Evolutionary conservation across 2,797 vertebrate genomes (phyloP).

Genomic region (Rousettus madagascariensis): DNA sequence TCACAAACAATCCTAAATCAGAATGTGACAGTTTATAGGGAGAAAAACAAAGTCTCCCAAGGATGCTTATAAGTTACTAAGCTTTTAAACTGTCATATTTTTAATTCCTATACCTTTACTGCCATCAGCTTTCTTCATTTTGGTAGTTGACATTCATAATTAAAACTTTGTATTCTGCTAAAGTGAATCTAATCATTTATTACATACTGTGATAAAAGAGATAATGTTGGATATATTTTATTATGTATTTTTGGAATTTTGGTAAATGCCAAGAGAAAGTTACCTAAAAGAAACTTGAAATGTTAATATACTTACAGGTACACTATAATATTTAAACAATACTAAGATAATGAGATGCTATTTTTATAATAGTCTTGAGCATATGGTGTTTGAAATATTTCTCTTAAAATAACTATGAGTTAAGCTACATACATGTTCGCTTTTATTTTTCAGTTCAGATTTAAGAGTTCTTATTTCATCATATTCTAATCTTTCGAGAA

Average conservation of each 20-base stretch:
- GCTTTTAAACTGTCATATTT: conserved; percentile 49
- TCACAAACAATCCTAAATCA: conserved; percentile 96
- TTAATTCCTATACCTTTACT: neutral
- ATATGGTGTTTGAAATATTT: neutral
- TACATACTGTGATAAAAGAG: neutral
- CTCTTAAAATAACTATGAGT: conserved; percentile 6
- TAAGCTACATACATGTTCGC: neutral
- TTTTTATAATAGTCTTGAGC: conserved; percentile 6
- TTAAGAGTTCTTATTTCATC: neutral
- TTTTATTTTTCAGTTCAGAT: conserved; percentile 5
- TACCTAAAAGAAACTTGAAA: conserved; percentile 47
- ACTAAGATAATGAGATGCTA: conserved; percentile 36
- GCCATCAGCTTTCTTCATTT: neutral
- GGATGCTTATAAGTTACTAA: conserved; percentile 16
- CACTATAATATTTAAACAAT: neutral
- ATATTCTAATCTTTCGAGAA: conserved; percentile 17
- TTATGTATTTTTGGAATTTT: neutral
- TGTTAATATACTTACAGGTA: neutral
- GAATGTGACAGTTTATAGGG: conserved; percentile 85
- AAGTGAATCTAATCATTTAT: conserved; percentile 1
- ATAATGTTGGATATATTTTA: neutral
- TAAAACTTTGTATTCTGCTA: conserved; percentile 29
- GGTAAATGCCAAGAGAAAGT: neutral
- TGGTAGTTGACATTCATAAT: neutral
- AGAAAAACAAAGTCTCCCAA: conserved; percentile 84